Evolutionary conservation across 2,113 vertebrate genomes (phyloP).

Genomic region (Upupa epops): DNA sequence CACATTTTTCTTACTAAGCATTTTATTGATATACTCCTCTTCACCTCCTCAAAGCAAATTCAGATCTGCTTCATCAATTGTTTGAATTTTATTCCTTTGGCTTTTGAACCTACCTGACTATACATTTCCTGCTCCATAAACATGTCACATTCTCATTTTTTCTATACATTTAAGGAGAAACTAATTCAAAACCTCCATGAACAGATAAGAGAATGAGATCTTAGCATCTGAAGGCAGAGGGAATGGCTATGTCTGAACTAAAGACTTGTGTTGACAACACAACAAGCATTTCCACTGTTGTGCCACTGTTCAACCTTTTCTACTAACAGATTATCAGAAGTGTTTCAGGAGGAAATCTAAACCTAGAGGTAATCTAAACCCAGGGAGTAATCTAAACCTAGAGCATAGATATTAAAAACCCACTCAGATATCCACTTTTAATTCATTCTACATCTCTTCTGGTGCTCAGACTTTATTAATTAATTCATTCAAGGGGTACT

Average conservation of each 20-base stretch:
- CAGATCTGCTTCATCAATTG: background rate
- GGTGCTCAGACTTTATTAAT: background rate
- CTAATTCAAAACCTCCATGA: background rate
- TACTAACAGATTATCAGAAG: background rate
- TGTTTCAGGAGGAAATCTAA: background rate
- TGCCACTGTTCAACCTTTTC: background rate
- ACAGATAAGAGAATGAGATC: background rate
- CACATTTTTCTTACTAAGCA: background rate
- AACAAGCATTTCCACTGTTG: background rate
- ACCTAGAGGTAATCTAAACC: too few relatives aligned
- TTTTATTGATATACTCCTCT: background rate
- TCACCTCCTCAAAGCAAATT: background rate
- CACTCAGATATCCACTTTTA: background rate
- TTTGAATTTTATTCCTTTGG: background rate
- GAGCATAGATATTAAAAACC: accelerated
- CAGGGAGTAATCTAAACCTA: background rate
- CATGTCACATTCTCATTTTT: background rate
- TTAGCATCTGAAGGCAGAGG: background rate
- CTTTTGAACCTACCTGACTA: background rate
- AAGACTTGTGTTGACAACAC: background rate
- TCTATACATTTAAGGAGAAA: background rate
- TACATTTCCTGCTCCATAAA: background rate
- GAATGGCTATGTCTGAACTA: background rate
- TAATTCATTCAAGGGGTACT: background rate
- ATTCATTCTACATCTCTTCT: background rate